Conservation (phyloP, 2,113 vertebrate species). For the Sialia sialis region DNA sequence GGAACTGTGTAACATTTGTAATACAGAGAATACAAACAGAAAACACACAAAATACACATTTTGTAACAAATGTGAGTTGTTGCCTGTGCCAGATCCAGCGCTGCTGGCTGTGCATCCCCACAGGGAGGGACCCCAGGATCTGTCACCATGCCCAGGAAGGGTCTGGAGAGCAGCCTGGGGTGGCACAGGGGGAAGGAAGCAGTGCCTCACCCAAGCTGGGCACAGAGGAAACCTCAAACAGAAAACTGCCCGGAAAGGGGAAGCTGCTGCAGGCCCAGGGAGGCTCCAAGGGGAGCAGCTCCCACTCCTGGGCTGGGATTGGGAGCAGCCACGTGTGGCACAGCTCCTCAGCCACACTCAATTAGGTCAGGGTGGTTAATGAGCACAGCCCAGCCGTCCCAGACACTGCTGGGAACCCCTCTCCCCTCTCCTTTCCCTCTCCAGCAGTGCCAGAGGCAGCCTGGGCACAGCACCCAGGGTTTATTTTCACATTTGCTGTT, state of each 20-base stretch:
- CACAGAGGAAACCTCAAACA: neutral
- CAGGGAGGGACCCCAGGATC: rapidly evolving
- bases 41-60: too few relatives aligned
- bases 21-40: too few relatives aligned
- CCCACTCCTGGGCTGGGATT: rapidly evolving
- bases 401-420: neutral
- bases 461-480: neutral
- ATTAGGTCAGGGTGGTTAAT: neutral
- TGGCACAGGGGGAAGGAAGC: neutral
- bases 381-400: neutral
- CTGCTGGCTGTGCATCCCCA: rapidly evolving
- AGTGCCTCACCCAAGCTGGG: neutral
- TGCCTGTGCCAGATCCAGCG: neutral
- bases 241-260: neutral
- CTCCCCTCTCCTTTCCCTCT: neutral
- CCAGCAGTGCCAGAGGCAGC: neutral
- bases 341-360: neutral
- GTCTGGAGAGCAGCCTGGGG: rapidly evolving
- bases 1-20: too few relatives aligned
- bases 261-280: neutral
- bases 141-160: rapidly evolving
- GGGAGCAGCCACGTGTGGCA: rapidly evolving
- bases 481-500: neutral
- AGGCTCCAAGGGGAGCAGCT: neutral
- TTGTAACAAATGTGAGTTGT: rapidly evolving